phyloP scores from a whole-genome alignment of 1,140 invertebrate genomes.

The Heliconius eleuchia region DNA sequence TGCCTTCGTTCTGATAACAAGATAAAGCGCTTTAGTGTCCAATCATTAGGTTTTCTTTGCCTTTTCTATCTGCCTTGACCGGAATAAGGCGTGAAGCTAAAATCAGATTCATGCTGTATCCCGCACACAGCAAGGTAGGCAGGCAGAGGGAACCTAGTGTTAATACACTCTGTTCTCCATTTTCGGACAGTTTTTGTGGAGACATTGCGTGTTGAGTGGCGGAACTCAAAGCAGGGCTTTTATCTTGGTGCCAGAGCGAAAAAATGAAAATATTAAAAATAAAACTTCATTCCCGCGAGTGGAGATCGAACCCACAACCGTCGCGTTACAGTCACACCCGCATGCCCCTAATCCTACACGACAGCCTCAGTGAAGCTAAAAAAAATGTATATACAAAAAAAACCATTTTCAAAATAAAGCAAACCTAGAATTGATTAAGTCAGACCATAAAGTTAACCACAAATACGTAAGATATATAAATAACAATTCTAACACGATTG shows the following conservation, averaged over 20 bases:
- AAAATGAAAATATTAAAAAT: not conserved
- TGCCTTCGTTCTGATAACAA: too few species aligned
- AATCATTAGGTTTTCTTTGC: too few species aligned
- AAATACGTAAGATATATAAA: conserved; percentile 26
- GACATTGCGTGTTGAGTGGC: not conserved
- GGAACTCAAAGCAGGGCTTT: not conserved
- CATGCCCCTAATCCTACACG: too few species aligned
- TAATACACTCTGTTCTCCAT: too few species aligned
- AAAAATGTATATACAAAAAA: not conserved
- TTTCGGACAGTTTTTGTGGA: too few species aligned
- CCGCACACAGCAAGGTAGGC: not conserved
- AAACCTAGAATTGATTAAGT: not conserved
- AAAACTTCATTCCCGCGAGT: not conserved
- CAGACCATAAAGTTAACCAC: conserved; percentile 1
- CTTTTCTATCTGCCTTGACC: too few species aligned
- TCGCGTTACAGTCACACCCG: too few species aligned
- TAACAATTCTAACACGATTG: conserved; percentile 32
- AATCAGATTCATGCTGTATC: not conserved
- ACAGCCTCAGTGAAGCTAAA: too few species aligned
- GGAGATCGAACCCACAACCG: not conserved
- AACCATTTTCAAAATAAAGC: not conserved
- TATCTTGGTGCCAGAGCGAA: not conserved
- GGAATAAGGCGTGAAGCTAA: not conserved
- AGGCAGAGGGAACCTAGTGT: too few species aligned
- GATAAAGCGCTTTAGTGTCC: too few species aligned